Evolutionary conservation across 2,888 invertebrate genomes (phyloP), one percentile per base, ranked within the genome.

Genomic region (Himalopsyche tibetana): DNA sequence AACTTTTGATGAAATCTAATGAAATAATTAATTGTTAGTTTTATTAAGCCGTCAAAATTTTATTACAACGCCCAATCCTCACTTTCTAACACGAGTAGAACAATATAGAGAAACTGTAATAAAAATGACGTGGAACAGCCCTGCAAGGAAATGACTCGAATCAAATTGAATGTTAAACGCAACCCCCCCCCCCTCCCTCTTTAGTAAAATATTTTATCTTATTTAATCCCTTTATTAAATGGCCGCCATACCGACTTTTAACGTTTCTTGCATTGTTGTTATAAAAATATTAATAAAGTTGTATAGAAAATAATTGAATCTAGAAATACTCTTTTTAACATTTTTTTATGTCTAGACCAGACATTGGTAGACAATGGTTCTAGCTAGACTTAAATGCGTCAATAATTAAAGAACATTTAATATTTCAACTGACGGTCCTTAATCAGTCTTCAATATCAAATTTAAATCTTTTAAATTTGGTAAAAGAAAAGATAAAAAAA

Each of bases 141-240:
- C 80, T 51, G 80, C 42, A n/a, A 51, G 80, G 42, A 82, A 82
- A 82, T 55, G 82, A 82, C 40, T 82, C 82, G 82, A 55, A 82
- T 82, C 82, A 82, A 82, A 82, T 82, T 82, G 82, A 82, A 82
- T 82, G 55, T 55, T 82, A 82, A 51, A 45, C 80, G 42, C 45
- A 28, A 28, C 28, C 28, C 28, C 28, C 2, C 51, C 28, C 80
- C 45, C 51, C 80, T 51, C 42, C 80, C 51, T 51, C 80, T 80
- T 80, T 74, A 74, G 74, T 36, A 74, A 74, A 74, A 74, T 74
- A 74, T 74, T 74, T 12, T 74, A 74, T 74, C 19, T 63, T 19
- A 63, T 63, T 28, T 19, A 36, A 74, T 74, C 12, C 74, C 74
- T 74, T 74, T 74, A 74, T 74, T 74, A 74, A 74, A 74, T 74